Conservation (phyloP, 2,888 invertebrate species). For the Labia minor region DNA sequence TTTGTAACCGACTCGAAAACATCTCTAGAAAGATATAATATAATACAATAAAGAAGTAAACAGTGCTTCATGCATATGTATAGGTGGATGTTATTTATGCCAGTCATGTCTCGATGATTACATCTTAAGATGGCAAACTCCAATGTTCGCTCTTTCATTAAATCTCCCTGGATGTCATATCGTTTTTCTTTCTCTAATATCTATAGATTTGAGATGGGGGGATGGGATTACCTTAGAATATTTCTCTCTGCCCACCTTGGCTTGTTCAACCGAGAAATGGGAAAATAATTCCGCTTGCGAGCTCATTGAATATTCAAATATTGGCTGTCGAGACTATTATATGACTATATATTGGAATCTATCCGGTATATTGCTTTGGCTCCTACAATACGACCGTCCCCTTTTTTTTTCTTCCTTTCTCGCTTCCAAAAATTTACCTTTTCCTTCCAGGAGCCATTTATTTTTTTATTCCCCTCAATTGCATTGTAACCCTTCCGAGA, state of each 20-base stretch:
- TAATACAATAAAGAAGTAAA: no score
- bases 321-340: conserved; percentile 3
- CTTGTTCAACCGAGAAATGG: not conserved
- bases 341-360: conserved; percentile 1
- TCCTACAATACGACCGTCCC: not conserved
- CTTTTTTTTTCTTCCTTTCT: not conserved
- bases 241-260: not conserved
- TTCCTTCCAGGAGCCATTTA: not conserved
- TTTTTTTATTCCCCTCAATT: not conserved
- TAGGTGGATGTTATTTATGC: not conserved
- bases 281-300: conserved; percentile 7
- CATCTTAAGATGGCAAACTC: conserved; percentile 2
- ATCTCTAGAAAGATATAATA: no score
- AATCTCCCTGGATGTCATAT: not conserved
- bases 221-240: not conserved
- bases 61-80: no score
- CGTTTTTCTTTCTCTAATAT: not conserved
- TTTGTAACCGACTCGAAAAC: no score
- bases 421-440: not conserved
- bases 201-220: not conserved
- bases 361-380: not conserved
- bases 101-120: not conserved
- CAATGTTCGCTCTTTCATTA: not conserved
- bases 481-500: not conserved
- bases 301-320: conserved; percentile 13